Evolutionary conservation across 1,140 invertebrate species (phyloP).

Genomic region (Lordiphosa collinella): DNA sequence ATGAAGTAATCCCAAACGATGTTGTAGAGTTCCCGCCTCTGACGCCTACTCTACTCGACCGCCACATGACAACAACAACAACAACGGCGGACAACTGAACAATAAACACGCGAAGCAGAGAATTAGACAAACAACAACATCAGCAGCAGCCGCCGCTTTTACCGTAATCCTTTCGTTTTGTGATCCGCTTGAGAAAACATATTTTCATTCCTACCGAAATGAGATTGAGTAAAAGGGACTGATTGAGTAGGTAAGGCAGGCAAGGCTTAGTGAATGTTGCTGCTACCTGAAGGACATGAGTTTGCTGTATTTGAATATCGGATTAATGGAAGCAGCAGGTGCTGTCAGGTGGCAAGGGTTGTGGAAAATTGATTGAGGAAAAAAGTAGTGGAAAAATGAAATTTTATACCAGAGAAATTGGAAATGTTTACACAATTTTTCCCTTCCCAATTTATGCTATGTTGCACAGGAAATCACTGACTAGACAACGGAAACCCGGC

Average conservation of each 20-base stretch:
- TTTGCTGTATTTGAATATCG: constrained; percentile 21
- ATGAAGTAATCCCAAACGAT: background rate
- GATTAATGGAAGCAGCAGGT: background rate
- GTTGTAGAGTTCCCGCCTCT: constrained; percentile 8
- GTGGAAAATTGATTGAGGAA: no score
- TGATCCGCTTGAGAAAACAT: constrained; percentile 33
- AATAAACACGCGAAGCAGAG: constrained; percentile 9
- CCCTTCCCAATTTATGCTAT: no score
- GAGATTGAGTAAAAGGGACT: constrained; percentile 18
- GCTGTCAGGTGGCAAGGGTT: background rate
- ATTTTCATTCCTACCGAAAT: constrained; percentile 35
- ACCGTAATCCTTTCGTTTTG: constrained; percentile 38
- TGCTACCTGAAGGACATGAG: constrained; percentile 7
- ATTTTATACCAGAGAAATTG: no score
- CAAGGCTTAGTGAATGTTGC: constrained; percentile 9
- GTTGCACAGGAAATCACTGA: constrained; percentile 4
- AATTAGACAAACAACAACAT: constrained; percentile 9
- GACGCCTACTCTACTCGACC: constrained; percentile 8
- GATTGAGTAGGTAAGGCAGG: constrained; percentile 24
- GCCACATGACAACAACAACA: constrained; percentile 13
- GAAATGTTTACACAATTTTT: no score
- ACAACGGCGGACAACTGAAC: constrained; percentile 9
- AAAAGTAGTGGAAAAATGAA: no score
- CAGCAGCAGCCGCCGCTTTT: constrained; percentile 14
- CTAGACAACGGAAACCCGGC: background rate